Base-by-base conservation (phyloP, 2,797 vertebrate genomes). In the Cygnus olor region DNA sequence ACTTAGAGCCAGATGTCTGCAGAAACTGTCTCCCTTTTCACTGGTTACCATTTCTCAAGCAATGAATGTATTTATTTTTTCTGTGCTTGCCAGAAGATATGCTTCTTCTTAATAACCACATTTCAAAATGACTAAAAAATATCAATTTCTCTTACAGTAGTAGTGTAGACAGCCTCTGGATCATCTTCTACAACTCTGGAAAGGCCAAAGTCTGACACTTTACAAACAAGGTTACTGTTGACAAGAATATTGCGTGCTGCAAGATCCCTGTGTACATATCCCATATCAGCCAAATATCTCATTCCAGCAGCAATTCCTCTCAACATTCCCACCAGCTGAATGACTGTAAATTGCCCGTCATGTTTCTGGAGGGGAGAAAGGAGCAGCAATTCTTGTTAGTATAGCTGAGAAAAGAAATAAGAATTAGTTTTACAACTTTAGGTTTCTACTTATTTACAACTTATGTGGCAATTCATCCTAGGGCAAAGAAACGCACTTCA, bases 191-290 rank as follows among this genome's bases (percentile, higher is more conserved):
- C 99, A 97, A 99, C 99, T 98, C 99, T 98, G 85, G 99, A 99
- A 97, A 99, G 98, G 94, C 99, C 99, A 76, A 99, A 99, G 98
- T 99, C 99, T n/a, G 99, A 99, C 95, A 99, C 99, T 98, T 99
- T 99, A 97, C 99, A 99, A 94, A 99, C 99, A 71, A 99, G 99
- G 97, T 99, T 99, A 98, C 99, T 99, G 98, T 99, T 99, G 98
- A 99, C 99, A 80, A 99, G 99, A 98, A 99, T 99, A 98, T 99
- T 99, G 65, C 99, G 98, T 9, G 99, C 99, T 14, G 99, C 99
- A 95, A 99, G 98, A 97, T 99, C 99, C 93, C 99, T 98, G 97
- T 99, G 99, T 96, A 99, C 99, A 12, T 99, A 99, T 97, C 99
- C 99, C 99, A 99, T 99, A 93, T 99, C 99, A 0, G 99, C 99